These are phyloP conservation scores for Sebastes fasciatus DNA, from an alignment of 2,113 vertebrate species.

Conservation along the genomic window DNA sequence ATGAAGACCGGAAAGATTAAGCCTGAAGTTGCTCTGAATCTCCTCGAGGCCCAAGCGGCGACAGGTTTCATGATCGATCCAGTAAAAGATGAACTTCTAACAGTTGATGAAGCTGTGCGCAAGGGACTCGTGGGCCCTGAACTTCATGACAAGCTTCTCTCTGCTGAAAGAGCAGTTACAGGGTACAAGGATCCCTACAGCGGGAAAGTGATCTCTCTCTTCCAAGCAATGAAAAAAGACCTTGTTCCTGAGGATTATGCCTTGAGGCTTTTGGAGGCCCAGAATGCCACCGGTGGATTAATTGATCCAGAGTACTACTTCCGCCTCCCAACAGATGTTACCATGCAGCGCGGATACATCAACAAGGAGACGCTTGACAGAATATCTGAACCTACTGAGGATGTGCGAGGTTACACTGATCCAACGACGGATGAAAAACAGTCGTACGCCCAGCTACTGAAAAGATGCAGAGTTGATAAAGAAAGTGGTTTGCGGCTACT, in stretches of 20 bases:
- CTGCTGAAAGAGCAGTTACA: constrained; percentile 93
- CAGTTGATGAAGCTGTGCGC: constrained; percentile 95
- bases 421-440: constrained; percentile 92
- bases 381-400: constrained; percentile 83
- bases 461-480: constrained; percentile 88
- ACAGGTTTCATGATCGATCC: constrained; percentile 96
- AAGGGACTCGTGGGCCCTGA: constrained; percentile 96
- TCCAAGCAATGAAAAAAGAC: constrained; percentile 98
- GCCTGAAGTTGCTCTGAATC: constrained; percentile 87
- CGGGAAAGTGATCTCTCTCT: constrained; percentile 93
- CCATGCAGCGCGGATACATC: constrained; percentile 93
- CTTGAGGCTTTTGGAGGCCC: constrained; percentile 92
- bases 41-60: constrained; percentile 97
- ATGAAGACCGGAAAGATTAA: constrained; percentile 91
- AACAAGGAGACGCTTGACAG: constrained; percentile 90
- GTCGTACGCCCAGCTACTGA: constrained; percentile 92
- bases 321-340: constrained; percentile 91
- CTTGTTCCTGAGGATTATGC: constrained; percentile 92
- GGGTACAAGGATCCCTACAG: constrained; percentile 97
- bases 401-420: constrained; percentile 89
- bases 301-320: constrained; percentile 93
- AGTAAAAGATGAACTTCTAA: constrained; percentile 89
- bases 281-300: constrained; percentile 92
- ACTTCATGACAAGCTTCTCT: constrained; percentile 94
- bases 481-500: constrained; percentile 86